Evolutionary conservation across 1,140 invertebrate genomes (phyloP).

Genomic region (Cydia fagiglandana): DNA sequence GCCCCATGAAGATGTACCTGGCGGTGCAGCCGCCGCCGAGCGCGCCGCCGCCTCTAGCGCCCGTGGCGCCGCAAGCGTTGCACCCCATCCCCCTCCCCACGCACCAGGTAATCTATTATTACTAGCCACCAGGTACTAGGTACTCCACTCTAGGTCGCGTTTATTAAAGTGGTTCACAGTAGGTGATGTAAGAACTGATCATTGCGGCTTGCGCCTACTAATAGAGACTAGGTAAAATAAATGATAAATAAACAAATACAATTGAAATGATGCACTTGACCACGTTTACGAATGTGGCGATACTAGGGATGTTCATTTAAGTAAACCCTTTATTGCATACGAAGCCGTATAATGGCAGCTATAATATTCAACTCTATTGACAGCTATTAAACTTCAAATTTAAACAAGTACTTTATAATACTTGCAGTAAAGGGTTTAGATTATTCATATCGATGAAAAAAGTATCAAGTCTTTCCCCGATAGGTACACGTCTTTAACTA

Average conservation of each 20-base stretch:
- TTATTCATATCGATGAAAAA: neutral
- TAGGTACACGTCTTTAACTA: constrained; percentile 5
- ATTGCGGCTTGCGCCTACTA: neutral
- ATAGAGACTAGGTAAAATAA: neutral
- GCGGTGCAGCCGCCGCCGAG: constrained; percentile 85
- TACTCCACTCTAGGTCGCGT: neutral
- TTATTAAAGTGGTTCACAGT: neutral
- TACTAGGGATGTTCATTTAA: neutral
- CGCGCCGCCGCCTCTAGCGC: constrained; percentile 60
- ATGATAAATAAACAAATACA: neutral
- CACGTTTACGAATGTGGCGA: neutral
- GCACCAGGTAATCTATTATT: constrained; percentile 75
- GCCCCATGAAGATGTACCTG: constrained; percentile 91
- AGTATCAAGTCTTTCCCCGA: neutral
- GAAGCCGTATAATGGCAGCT: no score
- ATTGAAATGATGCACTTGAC: neutral
- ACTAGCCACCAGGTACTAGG: constrained; percentile 42
- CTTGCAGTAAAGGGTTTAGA: neutral
- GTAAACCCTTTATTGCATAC: neutral
- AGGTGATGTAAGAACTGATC: neutral
- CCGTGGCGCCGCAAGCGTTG: constrained; percentile 77
- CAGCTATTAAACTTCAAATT: no score
- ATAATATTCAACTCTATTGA: no score
- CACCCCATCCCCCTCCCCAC: constrained; percentile 54
- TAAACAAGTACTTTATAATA: no score